A percentile compares a stretch with the other conserved stretches of the same genome.
Evolutionary conservation across 2,888 invertebrate species (phyloP).

Genomic region (Aspidiotus destructor): DNA sequence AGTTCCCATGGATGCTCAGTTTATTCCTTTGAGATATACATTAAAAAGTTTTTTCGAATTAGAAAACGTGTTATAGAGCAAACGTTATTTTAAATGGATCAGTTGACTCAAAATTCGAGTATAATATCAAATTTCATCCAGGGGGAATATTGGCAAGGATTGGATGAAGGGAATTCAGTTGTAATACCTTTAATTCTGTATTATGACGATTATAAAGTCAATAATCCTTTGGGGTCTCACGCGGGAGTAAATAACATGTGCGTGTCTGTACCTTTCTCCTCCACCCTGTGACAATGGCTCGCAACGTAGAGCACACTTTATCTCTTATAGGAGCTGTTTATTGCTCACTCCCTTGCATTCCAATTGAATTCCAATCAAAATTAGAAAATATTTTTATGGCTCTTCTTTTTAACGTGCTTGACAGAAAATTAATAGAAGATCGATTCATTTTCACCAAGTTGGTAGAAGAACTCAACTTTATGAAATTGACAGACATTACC

Average conservation of each 20-base stretch:
- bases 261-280: no score
- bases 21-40: background rate
- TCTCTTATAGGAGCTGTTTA: conserved; percentile 34
- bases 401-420: conserved; percentile 33
- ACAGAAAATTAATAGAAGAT: conserved; percentile 5
- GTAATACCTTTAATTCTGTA: conserved; percentile 33
- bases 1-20: background rate
- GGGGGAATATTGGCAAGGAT: conserved; percentile 32
- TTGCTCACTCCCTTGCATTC: conserved; percentile 32
- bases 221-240: conserved; percentile 35
- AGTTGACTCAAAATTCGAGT: conserved; percentile 1
- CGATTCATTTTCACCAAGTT: conserved; percentile 29
- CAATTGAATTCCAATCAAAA: conserved; percentile 32
- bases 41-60: background rate
- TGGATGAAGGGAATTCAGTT: conserved; percentile 7
- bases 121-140: conserved; percentile 34
- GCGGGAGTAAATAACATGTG: conserved; percentile 32
- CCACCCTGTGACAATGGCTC: no score
- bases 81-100: background rate
- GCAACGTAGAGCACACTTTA: no score
- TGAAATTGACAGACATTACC: conserved; percentile 33
- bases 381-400: conserved; percentile 30
- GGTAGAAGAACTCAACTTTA: conserved; percentile 35
- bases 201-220: conserved; percentile 35
- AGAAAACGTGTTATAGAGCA: background rate